These are phyloP conservation scores for Dromaius novaehollandiae DNA, from an alignment of 2,113 vertebrate species.

Conservation along the genomic window DNA sequence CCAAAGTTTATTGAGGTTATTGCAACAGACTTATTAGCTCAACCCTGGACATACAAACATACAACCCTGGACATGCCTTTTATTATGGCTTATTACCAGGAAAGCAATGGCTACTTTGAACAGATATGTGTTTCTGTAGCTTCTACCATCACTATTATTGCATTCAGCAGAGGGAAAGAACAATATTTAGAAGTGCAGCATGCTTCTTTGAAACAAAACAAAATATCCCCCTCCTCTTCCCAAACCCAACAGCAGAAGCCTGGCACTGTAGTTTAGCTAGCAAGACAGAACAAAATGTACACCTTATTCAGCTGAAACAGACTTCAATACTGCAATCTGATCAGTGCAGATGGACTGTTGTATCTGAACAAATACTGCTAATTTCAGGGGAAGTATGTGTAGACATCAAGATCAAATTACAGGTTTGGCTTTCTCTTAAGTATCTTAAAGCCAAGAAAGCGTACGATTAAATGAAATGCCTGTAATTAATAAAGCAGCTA, in stretches of 20 bases:
- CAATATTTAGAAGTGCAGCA: background rate
- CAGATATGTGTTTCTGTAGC: background rate
- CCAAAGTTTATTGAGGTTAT: background rate
- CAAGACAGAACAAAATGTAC: background rate
- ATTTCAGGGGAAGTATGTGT: background rate
- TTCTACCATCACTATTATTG: fast-evolving
- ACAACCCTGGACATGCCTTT: too few relatives aligned
- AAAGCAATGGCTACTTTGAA: background rate
- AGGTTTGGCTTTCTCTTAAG: background rate
- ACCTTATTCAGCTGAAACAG: background rate
- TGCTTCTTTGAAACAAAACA: background rate
- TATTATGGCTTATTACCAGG: background rate
- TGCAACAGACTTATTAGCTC: background rate
- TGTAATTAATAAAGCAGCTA: background rate
- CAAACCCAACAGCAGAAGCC: background rate
- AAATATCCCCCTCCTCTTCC: background rate
- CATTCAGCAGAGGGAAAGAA: background rate
- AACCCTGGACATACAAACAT: fast-evolving
- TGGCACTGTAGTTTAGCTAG: background rate
- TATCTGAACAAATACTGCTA: background rate
- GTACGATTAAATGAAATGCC: background rate
- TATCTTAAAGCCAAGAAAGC: background rate
- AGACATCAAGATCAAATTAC: background rate
- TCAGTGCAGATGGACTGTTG: background rate
- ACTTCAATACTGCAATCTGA: background rate